Percentiles rank a stretch among this genome's conserved stretches.
Evolutionary conservation across 2,113 vertebrate genomes (phyloP).

Genomic region (Lagopus leucura): DNA sequence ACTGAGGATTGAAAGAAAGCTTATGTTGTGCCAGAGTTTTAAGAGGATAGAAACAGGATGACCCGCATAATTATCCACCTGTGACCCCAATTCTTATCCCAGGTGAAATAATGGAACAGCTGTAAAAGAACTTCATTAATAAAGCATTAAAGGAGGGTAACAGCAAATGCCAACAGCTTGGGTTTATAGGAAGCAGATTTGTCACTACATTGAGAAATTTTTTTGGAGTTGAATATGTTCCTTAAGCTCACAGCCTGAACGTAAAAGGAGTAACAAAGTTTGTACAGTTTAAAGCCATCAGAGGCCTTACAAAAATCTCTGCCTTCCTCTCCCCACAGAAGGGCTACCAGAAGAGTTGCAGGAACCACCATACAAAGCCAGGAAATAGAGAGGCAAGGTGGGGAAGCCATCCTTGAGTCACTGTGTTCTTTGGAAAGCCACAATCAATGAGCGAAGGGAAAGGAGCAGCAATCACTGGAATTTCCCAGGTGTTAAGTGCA

Average conservation of each 20-base stretch:
- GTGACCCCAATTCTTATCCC: slow-evolving; percentile 60
- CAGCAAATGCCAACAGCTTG: slow-evolving; percentile 61
- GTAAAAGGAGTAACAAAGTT: slow-evolving; percentile 38
- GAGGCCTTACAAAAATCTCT: slow-evolving; percentile 53
- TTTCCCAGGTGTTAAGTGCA: not conserved
- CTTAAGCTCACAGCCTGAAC: slow-evolving; percentile 24
- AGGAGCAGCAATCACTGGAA: not conserved
- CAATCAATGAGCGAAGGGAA: not conserved
- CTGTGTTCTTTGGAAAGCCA: not conserved
- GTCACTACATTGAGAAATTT: slow-evolving; percentile 54
- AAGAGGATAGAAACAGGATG: slow-evolving; percentile 70
- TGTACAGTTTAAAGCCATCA: slow-evolving; percentile 35
- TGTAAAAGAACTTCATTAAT: slow-evolving; percentile 70
- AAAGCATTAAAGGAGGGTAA: slow-evolving; percentile 63
- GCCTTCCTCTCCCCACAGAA: not conserved
- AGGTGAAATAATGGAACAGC: slow-evolving; percentile 73
- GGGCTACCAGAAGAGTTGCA: not conserved
- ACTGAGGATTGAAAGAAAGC: slow-evolving; percentile 36
- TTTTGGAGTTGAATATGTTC: slow-evolving; percentile 24
- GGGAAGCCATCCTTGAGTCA: not conserved
- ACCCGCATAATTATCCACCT: slow-evolving; percentile 66
- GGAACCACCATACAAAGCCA: not conserved
- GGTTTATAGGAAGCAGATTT: slow-evolving; percentile 71
- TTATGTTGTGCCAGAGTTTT: slow-evolving; percentile 54
- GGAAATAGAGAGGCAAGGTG: not conserved